Base-by-base conservation (phyloP, 2,113 vertebrate genomes). In the Melanocharis versteri region DNA sequence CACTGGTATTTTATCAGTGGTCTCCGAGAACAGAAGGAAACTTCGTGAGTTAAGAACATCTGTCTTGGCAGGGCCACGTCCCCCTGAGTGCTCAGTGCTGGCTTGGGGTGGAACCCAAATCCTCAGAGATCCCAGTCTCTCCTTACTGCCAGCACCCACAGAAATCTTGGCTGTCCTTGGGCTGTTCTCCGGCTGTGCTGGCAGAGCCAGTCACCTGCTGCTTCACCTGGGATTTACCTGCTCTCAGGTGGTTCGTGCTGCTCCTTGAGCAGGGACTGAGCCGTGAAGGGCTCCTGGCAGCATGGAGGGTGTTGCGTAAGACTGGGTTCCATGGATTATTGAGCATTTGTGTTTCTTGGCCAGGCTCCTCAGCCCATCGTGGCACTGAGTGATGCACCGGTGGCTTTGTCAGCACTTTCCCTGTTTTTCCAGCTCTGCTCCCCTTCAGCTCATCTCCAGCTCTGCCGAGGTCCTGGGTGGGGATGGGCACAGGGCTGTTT, bases 401-500 rank as follows among this genome's bases (percentile, higher is more conserved):
- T 7, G 17, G 26, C 77, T 84, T 40, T 71, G 48, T 22, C 22
- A 7, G 17, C 7, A 39, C 62, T 56, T 39, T 51, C 27, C 30
- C 48, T 6, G 2, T n/a, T 81, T 48, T 51, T 30, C 37, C 30
- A 51, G 50, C 7, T 8, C 58, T 57, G 19, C 54, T 80, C 10
- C 61, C 18, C 31, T 68, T 68, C 58, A 3, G 24, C 60, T 68
- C n/a, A 4, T 31, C 26, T 15, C 39, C 42, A 23, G 26, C 61
- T 27, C n/a, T 58, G n/a, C 65, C 1, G 0, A 13, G 30, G 7
- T 37, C 30, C 2, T 3, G 39, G 0, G 1, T 26, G 47, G 53
- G 39, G 10, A 4, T 40, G 50, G 37, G 7, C 40, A 13, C 19
- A 2, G 45, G 1, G 6, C 2, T 1, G 6, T 15, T 73, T 28